Percentiles rank a stretch among this genome's conserved stretches.
phyloP scores from a whole-genome alignment of 1,140 invertebrate genomes.

The Coptotermes formosanus region DNA sequence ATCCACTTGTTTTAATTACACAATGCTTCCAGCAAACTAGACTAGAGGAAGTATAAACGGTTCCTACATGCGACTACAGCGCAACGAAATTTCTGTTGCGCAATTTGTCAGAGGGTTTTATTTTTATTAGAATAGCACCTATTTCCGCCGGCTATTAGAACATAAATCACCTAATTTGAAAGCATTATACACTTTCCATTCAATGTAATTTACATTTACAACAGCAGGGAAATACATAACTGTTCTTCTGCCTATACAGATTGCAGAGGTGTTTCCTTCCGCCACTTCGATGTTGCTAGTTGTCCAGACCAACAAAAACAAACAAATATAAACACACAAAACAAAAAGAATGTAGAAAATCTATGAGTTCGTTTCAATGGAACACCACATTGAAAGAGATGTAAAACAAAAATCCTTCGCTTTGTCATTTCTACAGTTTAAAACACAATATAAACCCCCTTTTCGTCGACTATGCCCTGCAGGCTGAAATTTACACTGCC shows the following conservation, averaged over 20 bases:
- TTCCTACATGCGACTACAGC: too few species aligned
- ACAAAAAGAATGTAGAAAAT: not conserved
- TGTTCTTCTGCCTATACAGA: not conserved
- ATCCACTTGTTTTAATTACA: too few species aligned
- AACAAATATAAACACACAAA: not conserved
- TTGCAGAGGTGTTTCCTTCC: not conserved
- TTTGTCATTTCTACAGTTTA: slow-evolving; percentile 1
- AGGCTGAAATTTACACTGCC: not conserved
- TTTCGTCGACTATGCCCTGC: not conserved
- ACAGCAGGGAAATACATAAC: not conserved
- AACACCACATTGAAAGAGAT: not conserved
- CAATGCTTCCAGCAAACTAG: too few species aligned
- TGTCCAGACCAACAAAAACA: not conserved
- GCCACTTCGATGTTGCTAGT: not conserved
- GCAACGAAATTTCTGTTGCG: too few species aligned
- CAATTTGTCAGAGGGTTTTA: too few species aligned
- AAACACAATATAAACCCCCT: not conserved
- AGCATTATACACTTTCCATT: too few species aligned
- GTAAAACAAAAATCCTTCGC: not conserved
- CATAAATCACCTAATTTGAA: too few species aligned
- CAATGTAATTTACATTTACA: not conserved
- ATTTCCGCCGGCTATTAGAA: too few species aligned
- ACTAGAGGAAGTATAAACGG: too few species aligned
- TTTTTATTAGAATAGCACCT: too few species aligned
- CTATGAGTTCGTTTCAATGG: not conserved